Percentiles rank a stretch among this genome's conserved stretches.
Evolutionary conservation across 2,888 invertebrate genomes (phyloP).

Genomic region (Selenia dentaria): DNA sequence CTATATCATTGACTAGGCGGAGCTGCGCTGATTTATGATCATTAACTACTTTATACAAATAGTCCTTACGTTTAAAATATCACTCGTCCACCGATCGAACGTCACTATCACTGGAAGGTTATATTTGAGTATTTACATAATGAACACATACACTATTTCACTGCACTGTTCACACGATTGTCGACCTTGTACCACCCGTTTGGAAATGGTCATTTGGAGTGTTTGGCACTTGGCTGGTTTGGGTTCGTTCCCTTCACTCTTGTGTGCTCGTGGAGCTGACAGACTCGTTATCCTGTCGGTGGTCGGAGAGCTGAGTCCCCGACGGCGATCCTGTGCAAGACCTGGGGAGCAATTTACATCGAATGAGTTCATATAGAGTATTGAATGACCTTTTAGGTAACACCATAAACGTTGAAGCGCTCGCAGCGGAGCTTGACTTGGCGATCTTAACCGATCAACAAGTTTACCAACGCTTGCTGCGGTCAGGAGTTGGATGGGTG

Average conservation of each 20-base stretch:
- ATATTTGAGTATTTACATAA: constrained; percentile 72
- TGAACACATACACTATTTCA: constrained; percentile 71
- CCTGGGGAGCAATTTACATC: too few relatives aligned
- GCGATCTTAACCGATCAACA: too few relatives aligned
- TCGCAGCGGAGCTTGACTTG: too few relatives aligned
- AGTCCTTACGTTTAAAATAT: constrained; percentile 54
- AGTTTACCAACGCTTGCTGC: too few relatives aligned
- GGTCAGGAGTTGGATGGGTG: too few relatives aligned
- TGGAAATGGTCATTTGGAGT: background rate
- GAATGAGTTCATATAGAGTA: too few relatives aligned
- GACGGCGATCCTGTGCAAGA: constrained; percentile 58
- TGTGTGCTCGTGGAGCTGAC: constrained; percentile 42
- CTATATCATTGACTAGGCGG: constrained; percentile 73
- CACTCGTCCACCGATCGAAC: constrained; percentile 64
- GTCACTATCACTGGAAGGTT: constrained; percentile 72
- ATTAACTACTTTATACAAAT: constrained; percentile 35
- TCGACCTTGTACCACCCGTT: background rate
- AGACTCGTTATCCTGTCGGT: constrained; percentile 45
- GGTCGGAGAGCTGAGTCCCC: constrained; percentile 41
- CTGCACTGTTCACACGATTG: constrained; percentile 29
- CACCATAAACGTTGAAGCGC: too few relatives aligned
- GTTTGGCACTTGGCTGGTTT: constrained; percentile 6
- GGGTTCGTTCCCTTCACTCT: constrained; percentile 35
- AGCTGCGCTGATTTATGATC: constrained; percentile 53
- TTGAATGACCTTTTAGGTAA: too few relatives aligned